Conservation (phyloP, 2,113 vertebrate species). For the Anarhynchus alexandrinus region DNA sequence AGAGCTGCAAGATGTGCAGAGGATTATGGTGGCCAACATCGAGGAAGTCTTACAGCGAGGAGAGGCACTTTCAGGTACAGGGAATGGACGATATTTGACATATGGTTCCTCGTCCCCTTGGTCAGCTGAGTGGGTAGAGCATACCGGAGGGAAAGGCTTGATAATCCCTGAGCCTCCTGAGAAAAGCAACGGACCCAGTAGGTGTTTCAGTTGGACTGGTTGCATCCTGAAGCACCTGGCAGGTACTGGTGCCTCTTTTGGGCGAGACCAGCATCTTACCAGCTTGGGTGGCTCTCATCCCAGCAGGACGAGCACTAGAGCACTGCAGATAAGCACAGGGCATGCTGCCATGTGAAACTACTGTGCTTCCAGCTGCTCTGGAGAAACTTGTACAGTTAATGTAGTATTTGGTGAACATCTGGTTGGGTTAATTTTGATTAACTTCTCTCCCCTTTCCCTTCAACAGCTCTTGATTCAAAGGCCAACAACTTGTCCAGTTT, state of each 20-base stretch:
- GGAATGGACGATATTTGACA: background rate
- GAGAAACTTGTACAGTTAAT: background rate
- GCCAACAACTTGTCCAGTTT: constrained; percentile 96
- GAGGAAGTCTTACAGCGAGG: constrained; percentile 96
- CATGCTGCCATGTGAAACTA: accelerated
- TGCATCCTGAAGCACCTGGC: background rate
- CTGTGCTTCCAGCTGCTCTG: background rate
- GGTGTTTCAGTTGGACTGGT: background rate
- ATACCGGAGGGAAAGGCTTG: background rate
- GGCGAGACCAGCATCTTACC: background rate
- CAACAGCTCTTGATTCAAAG: constrained; percentile 94
- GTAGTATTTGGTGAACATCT: background rate
- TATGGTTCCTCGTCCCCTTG: accelerated
- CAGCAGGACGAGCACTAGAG: background rate
- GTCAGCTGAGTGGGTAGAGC: background rate
- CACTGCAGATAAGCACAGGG: background rate
- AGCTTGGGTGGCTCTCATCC: background rate
- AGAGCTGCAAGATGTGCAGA: constrained; percentile 96
- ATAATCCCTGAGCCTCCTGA: background rate
- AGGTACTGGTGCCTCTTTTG: background rate
- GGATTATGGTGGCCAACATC: constrained; percentile 99
- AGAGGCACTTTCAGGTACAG: constrained; percentile 92
- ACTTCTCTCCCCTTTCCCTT: background rate
- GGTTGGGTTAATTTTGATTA: background rate
- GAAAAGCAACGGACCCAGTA: background rate